These are phyloP conservation scores for Oreochromis grahami DNA, from an alignment of 2,797 vertebrate species.

Conservation along the genomic window DNA sequence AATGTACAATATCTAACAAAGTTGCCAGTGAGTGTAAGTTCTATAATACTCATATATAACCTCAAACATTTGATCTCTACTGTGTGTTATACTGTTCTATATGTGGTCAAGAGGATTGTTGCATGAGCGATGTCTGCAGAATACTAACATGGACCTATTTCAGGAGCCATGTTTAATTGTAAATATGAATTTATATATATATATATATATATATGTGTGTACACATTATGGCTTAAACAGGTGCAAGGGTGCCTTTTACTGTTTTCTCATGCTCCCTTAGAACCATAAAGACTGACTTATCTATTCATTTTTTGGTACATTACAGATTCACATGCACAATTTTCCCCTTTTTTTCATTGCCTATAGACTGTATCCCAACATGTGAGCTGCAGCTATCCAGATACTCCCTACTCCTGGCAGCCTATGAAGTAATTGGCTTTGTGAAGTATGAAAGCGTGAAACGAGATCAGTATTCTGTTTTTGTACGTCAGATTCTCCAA, in stretches of 20 bases:
- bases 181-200: neutral
- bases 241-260: neutral
- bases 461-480: neutral
- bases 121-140: neutral
- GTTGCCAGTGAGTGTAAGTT: neutral
- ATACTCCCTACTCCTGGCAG: neutral
- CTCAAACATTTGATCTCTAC: neutral
- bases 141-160: neutral
- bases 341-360: neutral
- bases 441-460: neutral
- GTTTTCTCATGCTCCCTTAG: neutral
- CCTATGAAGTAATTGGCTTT: neutral
- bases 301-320: neutral
- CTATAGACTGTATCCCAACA: neutral
- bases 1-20: neutral
- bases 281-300: neutral
- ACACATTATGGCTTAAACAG: neutral
- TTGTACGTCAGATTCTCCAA: neutral
- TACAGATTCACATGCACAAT: neutral
- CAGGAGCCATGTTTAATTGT: neutral
- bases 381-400: neutral
- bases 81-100: neutral
- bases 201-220: fast-evolving
- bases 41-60: neutral
- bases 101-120: neutral